Conservation (phyloP, 2,113 vertebrate species). For the Neotoma lepida region DNA sequence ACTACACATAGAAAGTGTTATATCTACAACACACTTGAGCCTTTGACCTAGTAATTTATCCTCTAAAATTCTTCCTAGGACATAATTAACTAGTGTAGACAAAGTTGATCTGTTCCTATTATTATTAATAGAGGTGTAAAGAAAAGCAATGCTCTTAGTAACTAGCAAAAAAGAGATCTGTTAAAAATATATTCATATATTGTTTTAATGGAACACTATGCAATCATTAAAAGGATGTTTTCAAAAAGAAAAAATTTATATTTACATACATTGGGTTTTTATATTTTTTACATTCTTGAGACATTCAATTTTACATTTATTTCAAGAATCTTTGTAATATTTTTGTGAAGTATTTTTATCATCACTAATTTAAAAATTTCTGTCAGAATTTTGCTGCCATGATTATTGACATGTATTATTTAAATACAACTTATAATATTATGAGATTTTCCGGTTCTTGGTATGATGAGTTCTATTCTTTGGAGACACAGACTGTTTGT, state of each 20-base stretch:
- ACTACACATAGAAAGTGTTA: not conserved
- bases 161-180: not conserved
- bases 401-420: not conserved
- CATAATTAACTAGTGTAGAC: not conserved
- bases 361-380: not conserved
- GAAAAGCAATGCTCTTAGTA: not conserved
- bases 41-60: slow-evolving; percentile 63
- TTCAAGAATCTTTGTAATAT: not conserved
- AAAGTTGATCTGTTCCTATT: slow-evolving; percentile 42
- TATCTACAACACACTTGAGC: slow-evolving; percentile 51
- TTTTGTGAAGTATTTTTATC: not conserved
- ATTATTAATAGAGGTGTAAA: slow-evolving; percentile 27
- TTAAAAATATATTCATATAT: not conserved
- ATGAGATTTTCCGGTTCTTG: not conserved
- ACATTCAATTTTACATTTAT: not conserved
- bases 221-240: slow-evolving; percentile 32
- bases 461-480: not conserved
- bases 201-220: not conserved
- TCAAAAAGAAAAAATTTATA: too few species aligned
- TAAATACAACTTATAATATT: not conserved
- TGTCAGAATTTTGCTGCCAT: not conserved
- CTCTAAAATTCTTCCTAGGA: slow-evolving; percentile 21
- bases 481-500: fast-evolving
- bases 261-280: too few species aligned
- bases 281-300: not conserved